These are phyloP conservation scores for Thereva unica DNA, from an alignment of 2,888 invertebrate species.

Conservation along the genomic window DNA sequence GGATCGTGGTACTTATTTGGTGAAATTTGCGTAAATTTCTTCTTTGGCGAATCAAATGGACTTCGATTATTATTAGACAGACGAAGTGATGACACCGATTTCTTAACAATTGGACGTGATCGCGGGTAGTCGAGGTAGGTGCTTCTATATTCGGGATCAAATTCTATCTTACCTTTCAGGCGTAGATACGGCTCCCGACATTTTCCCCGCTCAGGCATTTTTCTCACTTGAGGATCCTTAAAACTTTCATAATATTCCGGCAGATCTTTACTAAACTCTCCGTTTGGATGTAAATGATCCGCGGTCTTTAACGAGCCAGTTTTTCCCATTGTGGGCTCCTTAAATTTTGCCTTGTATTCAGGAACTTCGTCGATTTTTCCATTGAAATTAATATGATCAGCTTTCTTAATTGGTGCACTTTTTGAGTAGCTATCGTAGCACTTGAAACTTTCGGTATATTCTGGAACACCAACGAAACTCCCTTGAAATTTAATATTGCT, in stretches of 20 bases:
- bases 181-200: conserved; percentile 54
- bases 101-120: conserved; percentile 53
- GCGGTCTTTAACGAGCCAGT: conserved; percentile 48
- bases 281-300: conserved; percentile 52
- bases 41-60: conserved; percentile 28
- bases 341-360: conserved; percentile 55
- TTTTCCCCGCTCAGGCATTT: conserved; percentile 56
- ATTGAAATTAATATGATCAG: conserved; percentile 51
- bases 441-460: conserved; percentile 56
- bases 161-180: conserved; percentile 56
- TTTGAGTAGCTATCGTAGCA: conserved; percentile 56
- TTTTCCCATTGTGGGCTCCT: conserved; percentile 50
- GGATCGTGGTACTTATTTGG: conserved; percentile 40
- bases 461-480: conserved; percentile 53
- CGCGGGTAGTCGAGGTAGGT: conserved; percentile 56
- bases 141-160: conserved; percentile 57
- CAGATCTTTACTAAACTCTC: conserved; percentile 53
- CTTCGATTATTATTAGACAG: conserved; percentile 48
- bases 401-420: conserved; percentile 56
- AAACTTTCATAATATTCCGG: conserved; percentile 58
- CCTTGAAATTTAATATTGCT: conserved; percentile 55
- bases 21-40: conserved; percentile 37
- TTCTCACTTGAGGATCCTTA: conserved; percentile 54
- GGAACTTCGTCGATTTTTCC: conserved; percentile 48
- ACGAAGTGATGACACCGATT: conserved; percentile 53